phyloP scores from a whole-genome alignment of 2,888 invertebrate genomes.

The Drosophila anceps region DNA sequence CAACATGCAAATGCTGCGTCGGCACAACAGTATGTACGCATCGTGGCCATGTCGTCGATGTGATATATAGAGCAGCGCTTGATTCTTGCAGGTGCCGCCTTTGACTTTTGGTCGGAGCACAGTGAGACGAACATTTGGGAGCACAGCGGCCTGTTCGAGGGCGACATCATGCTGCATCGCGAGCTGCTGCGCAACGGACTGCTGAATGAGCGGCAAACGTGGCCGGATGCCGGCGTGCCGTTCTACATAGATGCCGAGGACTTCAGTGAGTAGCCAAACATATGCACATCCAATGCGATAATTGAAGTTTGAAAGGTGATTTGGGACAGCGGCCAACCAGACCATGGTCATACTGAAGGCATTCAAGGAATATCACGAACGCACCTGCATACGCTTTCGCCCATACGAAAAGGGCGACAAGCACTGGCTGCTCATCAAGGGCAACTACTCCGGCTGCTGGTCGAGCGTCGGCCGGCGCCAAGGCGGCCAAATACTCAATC shows the following conservation, averaged over 20 bases:
- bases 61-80: not conserved
- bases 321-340: constrained; percentile 83
- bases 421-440: constrained; percentile 87
- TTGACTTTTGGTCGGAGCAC: constrained; percentile 86
- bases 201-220: constrained; percentile 85
- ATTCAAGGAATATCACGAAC: constrained; percentile 87
- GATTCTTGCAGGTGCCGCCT: constrained; percentile 72
- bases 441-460: constrained; percentile 88
- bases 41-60: not conserved
- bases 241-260: constrained; percentile 86
- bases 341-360: constrained; percentile 86
- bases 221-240: constrained; percentile 87
- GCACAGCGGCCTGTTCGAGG: constrained; percentile 87
- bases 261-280: constrained; percentile 85
- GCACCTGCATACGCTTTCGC: constrained; percentile 88
- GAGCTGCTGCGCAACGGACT: constrained; percentile 85
- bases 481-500: constrained; percentile 88
- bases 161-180: constrained; percentile 87
- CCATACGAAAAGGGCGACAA: constrained; percentile 87
- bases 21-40: constrained; percentile 82
- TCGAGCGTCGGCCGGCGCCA: constrained; percentile 88
- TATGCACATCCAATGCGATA: constrained; percentile 8
- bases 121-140: constrained; percentile 87
- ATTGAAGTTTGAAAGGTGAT: constrained; percentile 29
- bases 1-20: constrained; percentile 81